Conservation (phyloP, 1,140 invertebrate species). For the Papilio helenus region DNA sequence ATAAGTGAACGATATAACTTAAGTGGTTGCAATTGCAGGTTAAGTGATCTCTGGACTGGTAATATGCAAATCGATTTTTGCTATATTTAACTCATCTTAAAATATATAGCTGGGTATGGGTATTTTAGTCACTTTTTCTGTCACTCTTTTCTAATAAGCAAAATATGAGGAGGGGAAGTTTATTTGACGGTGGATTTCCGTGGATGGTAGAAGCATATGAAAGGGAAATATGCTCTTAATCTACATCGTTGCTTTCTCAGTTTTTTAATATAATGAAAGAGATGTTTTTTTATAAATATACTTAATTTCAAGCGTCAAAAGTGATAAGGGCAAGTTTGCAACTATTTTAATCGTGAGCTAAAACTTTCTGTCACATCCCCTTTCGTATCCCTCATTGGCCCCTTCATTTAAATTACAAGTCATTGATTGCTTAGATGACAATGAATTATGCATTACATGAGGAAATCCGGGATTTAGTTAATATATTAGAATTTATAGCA, state of each 20-base stretch:
- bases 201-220: not conserved
- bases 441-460: not conserved
- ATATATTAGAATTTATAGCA: not conserved
- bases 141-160: no score
- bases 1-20: not conserved
- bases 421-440: not conserved
- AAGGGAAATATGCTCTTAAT: no score
- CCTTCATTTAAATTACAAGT: not conserved
- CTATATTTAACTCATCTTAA: no score
- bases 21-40: not conserved
- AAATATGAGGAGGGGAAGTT: no score
- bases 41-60: not conserved
- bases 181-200: no score
- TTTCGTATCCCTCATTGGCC: not conserved
- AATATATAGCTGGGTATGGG: no score
- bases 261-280: no score
- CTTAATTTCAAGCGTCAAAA: not conserved
- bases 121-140: no score
- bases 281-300: no score
- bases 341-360: not conserved
- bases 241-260: no score
- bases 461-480: not conserved
- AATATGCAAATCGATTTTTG: not conserved
- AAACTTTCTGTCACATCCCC: not conserved
- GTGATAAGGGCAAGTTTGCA: not conserved